Percentiles rank a stretch among this genome's conserved stretches.
These are phyloP conservation scores for Acanthochromis polyacanthus DNA, from an alignment of 2,113 vertebrate genomes.

Conservation along the genomic window DNA sequence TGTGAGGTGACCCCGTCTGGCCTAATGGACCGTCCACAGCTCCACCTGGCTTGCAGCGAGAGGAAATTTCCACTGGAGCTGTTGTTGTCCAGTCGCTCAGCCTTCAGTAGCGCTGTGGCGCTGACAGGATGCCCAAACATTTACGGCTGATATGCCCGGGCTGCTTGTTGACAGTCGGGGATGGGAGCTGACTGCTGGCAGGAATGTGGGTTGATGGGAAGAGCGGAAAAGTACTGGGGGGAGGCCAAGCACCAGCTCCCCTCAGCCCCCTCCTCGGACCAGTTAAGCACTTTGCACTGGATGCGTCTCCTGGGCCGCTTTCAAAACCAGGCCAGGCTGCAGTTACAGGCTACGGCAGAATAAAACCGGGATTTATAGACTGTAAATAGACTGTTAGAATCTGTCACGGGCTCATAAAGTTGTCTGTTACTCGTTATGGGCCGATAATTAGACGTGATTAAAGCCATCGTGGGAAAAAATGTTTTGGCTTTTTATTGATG, in stretches of 20 bases:
- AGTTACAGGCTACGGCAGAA: neutral
- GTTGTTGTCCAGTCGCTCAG: constrained; percentile 48
- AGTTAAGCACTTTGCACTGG: constrained; percentile 7
- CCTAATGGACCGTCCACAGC: neutral
- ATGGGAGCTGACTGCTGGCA: constrained; percentile 46
- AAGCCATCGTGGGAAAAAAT: too few relatives aligned
- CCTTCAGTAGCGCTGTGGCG: constrained; percentile 16
- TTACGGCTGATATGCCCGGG: constrained; percentile 20
- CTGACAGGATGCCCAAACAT: constrained; percentile 33
- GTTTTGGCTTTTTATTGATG: neutral
- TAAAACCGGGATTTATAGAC: neutral
- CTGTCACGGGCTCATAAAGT: too few relatives aligned
- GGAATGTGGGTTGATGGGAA: constrained; percentile 54
- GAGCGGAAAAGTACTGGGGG: constrained; percentile 73
- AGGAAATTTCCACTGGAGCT: constrained; percentile 71
- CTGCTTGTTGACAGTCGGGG: constrained; percentile 64
- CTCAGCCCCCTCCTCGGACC: neutral
- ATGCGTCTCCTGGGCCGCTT: constrained; percentile 12
- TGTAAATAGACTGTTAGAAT: neutral
- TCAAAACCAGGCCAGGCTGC: constrained; percentile 1
- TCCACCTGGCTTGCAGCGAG: constrained; percentile 25
- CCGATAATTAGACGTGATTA: neutral
- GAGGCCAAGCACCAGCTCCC: neutral
- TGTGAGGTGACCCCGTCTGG: neutral
- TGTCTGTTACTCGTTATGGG: too few relatives aligned